phyloP scores from a whole-genome alignment of 2,113 vertebrate genomes.

The Porphyrio hochstetteri region DNA sequence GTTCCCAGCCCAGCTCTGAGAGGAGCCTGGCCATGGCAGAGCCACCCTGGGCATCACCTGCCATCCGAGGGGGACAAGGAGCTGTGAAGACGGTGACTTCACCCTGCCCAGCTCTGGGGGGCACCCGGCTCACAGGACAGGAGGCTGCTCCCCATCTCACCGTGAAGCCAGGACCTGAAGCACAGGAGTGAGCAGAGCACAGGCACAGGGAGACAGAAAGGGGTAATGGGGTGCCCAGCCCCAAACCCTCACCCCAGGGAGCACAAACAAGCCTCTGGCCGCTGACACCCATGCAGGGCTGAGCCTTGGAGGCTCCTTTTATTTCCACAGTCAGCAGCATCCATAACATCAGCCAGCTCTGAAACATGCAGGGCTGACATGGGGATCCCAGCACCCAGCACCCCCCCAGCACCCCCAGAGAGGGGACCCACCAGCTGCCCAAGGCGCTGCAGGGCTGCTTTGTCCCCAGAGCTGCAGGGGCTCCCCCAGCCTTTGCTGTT shows the following conservation, averaged over 20 bases:
- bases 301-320: slow-evolving; percentile 15
- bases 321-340: neutral
- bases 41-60: accelerated
- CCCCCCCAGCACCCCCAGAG: too few relatives aligned
- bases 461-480: neutral
- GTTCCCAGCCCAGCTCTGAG: neutral
- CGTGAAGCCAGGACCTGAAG: neutral
- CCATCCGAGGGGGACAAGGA: neutral
- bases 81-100: neutral
- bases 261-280: neutral
- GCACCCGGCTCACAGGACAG: neutral
- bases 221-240: accelerated
- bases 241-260: neutral
- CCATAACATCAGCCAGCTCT: neutral
- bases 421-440: neutral
- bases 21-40: neutral
- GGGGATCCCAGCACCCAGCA: too few relatives aligned
- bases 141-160: neutral
- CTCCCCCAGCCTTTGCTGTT: neutral
- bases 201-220: neutral
- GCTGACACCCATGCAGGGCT: neutral
- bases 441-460: neutral
- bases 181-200: neutral
- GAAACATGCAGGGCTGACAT: neutral
- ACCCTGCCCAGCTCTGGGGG: accelerated